Evolutionary conservation across 2,888 invertebrate species (phyloP).

Genomic region (Hirtodrosophila duncani): DNA sequence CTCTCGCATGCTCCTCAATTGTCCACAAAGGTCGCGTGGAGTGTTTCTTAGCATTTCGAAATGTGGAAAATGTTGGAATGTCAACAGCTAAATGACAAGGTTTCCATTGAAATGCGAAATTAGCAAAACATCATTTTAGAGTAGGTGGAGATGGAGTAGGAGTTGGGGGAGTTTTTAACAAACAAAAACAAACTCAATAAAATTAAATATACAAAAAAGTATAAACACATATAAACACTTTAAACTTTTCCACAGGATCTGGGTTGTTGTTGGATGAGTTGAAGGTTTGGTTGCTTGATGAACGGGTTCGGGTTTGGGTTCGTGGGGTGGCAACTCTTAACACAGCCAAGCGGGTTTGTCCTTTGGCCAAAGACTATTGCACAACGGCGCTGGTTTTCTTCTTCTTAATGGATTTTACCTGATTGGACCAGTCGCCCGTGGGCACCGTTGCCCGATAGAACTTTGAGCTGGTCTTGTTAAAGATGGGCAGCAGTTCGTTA

Average conservation of each 20-base stretch:
- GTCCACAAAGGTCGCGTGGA: too few relatives aligned
- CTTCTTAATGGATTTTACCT: constrained; percentile 79
- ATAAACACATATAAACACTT: constrained; percentile 31
- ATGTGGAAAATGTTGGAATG: constrained; percentile 46
- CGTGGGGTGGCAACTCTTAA: constrained; percentile 26
- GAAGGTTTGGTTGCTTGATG: constrained; percentile 23
- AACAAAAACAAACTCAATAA: constrained; percentile 21
- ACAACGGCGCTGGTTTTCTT: constrained; percentile 68
- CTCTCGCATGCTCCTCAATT: too few relatives aligned
- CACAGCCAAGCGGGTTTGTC: constrained; percentile 40
- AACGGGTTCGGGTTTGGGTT: constrained; percentile 10
- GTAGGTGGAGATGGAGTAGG: neutral
- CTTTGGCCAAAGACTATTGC: constrained; percentile 39
- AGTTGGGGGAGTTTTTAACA: neutral
- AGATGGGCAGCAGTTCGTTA: constrained; percentile 96
- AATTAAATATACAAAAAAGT: constrained; percentile 24
- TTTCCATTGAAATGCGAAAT: constrained; percentile 7
- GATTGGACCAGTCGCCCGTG: constrained; percentile 93
- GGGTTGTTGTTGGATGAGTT: constrained; percentile 12
- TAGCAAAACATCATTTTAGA: neutral
- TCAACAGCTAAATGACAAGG: constrained; percentile 54
- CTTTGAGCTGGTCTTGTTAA: constrained; percentile 95
- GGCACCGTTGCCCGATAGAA: constrained; percentile 91
- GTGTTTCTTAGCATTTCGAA: constrained; percentile 16
- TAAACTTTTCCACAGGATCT: constrained; percentile 27